These are phyloP conservation scores for Ciconia stormi DNA, from an alignment of 2,113 vertebrate genomes.

Conservation along the genomic window DNA sequence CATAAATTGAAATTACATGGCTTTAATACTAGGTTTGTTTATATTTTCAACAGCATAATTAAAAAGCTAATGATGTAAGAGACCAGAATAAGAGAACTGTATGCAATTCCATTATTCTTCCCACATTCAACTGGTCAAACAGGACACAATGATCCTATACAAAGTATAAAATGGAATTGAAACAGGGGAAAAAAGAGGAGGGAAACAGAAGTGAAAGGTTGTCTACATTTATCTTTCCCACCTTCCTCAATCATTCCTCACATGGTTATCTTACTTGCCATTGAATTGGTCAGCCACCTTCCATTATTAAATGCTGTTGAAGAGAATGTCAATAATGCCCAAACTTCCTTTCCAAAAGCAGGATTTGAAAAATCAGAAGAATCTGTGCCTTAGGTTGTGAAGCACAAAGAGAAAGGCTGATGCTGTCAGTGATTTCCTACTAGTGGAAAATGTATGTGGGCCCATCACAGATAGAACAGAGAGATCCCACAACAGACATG, in stretches of 20 bases:
- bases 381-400: not conserved
- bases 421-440: not conserved
- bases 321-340: not conserved
- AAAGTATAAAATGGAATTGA: not conserved
- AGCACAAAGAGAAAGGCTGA: not conserved
- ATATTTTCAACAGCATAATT: not conserved
- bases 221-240: not conserved
- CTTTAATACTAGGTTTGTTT: not conserved
- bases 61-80: not conserved
- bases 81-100: not conserved
- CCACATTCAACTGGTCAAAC: not conserved
- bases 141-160: not conserved
- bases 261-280: not conserved
- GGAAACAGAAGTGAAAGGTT: not conserved
- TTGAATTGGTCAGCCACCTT: not conserved
- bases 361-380: not conserved
- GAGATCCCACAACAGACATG: not conserved
- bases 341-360: not conserved
- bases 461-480: not conserved
- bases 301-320: not conserved
- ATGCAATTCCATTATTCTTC: not conserved
- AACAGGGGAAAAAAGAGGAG: not conserved
- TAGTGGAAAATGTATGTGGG: not conserved
- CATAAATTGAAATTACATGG: not conserved
- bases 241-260: not conserved